phyloP scores from a whole-genome alignment of 2,113 vertebrate genomes.

The Corynorhinus townsendii region DNA sequence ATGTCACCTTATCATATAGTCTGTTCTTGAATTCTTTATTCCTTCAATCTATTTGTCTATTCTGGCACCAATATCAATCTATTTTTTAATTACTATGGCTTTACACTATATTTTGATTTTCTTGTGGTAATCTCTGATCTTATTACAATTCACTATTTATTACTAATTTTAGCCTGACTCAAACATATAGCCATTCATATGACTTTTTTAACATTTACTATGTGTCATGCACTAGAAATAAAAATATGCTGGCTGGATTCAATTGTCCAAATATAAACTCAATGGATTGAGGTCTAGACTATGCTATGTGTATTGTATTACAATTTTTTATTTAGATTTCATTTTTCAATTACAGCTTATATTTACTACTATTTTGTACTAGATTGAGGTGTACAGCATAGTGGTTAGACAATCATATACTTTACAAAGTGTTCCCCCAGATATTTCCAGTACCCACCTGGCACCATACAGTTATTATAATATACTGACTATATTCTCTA shows the following conservation, averaged over 20 bases:
- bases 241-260: background rate
- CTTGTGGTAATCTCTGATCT: background rate
- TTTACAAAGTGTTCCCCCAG: background rate
- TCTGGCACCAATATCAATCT: background rate
- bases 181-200: background rate
- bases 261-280: conserved; percentile 14
- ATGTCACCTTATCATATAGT: background rate
- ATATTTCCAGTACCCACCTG: background rate
- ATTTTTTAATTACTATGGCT: conserved; percentile 18
- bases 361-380: background rate
- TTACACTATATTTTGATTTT: conserved; percentile 1
- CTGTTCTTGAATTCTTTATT: background rate
- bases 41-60: background rate
- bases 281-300: background rate
- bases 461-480: background rate
- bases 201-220: background rate
- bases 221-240: background rate
- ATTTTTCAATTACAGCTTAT: background rate
- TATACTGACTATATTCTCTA: background rate
- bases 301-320: background rate
- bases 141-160: conserved; percentile 23
- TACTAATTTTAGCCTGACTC: conserved; percentile 20
- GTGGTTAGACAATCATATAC: background rate
- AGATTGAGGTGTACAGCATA: background rate
- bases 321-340: background rate